These are phyloP conservation scores for Vultur gryphus DNA, from an alignment of 2,797 vertebrate species.

Conservation along the genomic window DNA sequence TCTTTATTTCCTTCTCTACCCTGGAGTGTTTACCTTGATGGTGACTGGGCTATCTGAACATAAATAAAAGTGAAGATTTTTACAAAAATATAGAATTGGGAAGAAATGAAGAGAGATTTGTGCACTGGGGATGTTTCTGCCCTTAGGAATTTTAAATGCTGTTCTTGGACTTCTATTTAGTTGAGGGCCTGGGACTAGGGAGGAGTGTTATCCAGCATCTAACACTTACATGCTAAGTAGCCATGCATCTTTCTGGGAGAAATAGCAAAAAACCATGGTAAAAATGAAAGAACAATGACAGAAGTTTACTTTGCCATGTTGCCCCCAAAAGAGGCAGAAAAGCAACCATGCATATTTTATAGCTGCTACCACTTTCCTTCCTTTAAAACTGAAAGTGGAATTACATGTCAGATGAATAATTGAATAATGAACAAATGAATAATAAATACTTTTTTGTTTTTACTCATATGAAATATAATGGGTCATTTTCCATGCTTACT, in stretches of 20 bases:
- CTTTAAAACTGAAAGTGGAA: constrained; percentile 12
- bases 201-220: background rate
- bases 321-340: background rate
- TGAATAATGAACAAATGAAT: constrained; percentile 30
- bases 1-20: background rate
- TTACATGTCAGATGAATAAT: constrained; percentile 40
- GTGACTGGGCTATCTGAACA: background rate
- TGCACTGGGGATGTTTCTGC: background rate
- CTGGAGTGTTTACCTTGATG: background rate
- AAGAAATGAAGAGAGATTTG: background rate
- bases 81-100: background rate
- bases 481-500: background rate
- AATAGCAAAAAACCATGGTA: background rate
- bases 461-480: background rate
- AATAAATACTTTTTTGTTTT: background rate
- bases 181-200: background rate
- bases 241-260: background rate
- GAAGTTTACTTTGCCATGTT: background rate
- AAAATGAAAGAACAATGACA: background rate
- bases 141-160: background rate
- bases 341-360: background rate
- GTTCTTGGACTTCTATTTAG: background rate
- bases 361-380: background rate
- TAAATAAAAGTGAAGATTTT: background rate
- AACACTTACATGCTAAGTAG: background rate